Conservation (phyloP, 2,888 invertebrate species). For the Oscheius sp. region DNA sequence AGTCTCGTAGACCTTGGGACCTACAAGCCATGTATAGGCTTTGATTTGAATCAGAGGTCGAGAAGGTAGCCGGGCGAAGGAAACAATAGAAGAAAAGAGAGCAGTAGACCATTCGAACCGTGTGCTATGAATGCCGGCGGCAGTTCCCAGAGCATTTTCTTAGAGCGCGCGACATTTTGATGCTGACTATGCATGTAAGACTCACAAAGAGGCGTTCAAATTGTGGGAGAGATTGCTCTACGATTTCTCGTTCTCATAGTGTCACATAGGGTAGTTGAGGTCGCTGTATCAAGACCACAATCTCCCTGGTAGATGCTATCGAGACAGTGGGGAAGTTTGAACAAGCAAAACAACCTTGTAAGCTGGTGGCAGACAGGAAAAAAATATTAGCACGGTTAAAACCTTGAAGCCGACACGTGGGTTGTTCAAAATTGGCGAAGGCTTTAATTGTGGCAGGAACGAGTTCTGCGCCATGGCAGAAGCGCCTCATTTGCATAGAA, state of each 20-base stretch:
- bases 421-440: slow-evolving; percentile 31
- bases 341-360: slow-evolving; percentile 20
- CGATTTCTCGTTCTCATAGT: background rate
- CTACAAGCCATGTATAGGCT: slow-evolving; percentile 1
- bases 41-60: slow-evolving; percentile 24
- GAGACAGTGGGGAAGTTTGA: slow-evolving; percentile 18
- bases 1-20: slow-evolving; percentile 26
- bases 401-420: slow-evolving; percentile 30
- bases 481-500: slow-evolving; percentile 34
- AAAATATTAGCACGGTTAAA: slow-evolving; percentile 25
- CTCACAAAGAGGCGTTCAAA: slow-evolving; percentile 25
- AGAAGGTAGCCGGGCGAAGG: background rate
- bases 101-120: background rate
- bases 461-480: slow-evolving; percentile 27
- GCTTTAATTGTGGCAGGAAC: slow-evolving; percentile 31
- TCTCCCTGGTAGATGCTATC: slow-evolving; percentile 34
- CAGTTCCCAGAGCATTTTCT: slow-evolving; percentile 31
- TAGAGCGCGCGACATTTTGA: slow-evolving; percentile 18
- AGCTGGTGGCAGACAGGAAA: slow-evolving; percentile 5
- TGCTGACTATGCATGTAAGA: slow-evolving; percentile 10
- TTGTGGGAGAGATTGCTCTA: background rate
- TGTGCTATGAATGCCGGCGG: slow-evolving; percentile 23
- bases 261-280: slow-evolving; percentile 6
- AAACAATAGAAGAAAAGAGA: background rate
- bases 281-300: slow-evolving; percentile 33